Percentiles rank a stretch among this genome's conserved stretches.
Evolutionary conservation across 2,113 vertebrate genomes (phyloP).

Genomic region (Pan troglodytes): NHGRI_mPanTro3-v2.1_pri NC_072408.2:67906501-67907000

Average conservation of each 20-base stretch:
- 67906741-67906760: not conserved
- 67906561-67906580: not conserved
- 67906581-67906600: not conserved
- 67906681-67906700: not conserved
- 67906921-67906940: not conserved
- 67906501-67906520: not conserved
- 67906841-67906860: not conserved
- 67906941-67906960: not conserved
- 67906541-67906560: not conserved
- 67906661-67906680: not conserved
- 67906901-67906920: not conserved
- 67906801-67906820: not conserved
- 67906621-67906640: not conserved
- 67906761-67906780: not conserved
- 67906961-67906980: not conserved
- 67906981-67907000: not conserved
- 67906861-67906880: not conserved
- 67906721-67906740: not conserved
- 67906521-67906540: not conserved
- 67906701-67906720: not conserved
- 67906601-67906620: not conserved
- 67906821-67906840: not conserved
- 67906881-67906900: too few species aligned
- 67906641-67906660: not conserved
- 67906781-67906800: not conserved